Base-by-base conservation (phyloP, 2,888 invertebrate genomes). In the Timandra comae region DNA sequence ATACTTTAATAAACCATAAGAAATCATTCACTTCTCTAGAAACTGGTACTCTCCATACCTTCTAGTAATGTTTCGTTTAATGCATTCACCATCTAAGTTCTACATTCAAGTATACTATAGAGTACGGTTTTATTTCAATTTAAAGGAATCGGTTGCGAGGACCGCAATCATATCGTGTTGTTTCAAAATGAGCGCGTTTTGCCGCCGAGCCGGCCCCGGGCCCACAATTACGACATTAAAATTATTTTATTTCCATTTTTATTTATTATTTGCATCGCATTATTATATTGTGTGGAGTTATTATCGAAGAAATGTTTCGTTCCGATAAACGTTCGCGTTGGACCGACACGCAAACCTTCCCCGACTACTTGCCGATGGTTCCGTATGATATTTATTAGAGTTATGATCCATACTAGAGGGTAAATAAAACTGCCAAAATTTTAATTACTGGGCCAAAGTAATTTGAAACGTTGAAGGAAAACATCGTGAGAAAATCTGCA, bases 261-360 rank as follows among this genome's bases (percentile, higher is more conserved):
- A 82, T 82, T 82, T 84, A 85, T 85, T 85, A 84, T 85, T 85
- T 82, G 84, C 81, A 82, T 84, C 82, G 80, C 81, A 84, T 85
- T 84, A 85, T 85, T 85, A 84, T 84, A 84, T 85, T 85, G 81
- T 82, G 82, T 81, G 78, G 82, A 80, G 82, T 85, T 81, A 85
- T 84, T 85, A 85, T 84, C 80, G 82, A 81, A 72, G 84, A 85
- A 85, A 85, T 81, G 84, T 78, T 85, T 84, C 84, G 84, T 84
- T 82, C 75, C 73, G 85, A 81, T 84, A 84, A 84, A 85, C 80
- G 85, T 51, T 75, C 55, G 63, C 51, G 56, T 63, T 52, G 56
- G 57, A 65, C 57, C 73, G 74, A 75, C 81, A 81, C 84, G 82
- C 80, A 75, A 84, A 54, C 71, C 65, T 57, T 56, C 63, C 50